Conservation (phyloP, 2,113 vertebrate genomes). For the Cyprinodon variegatus region DNA sequence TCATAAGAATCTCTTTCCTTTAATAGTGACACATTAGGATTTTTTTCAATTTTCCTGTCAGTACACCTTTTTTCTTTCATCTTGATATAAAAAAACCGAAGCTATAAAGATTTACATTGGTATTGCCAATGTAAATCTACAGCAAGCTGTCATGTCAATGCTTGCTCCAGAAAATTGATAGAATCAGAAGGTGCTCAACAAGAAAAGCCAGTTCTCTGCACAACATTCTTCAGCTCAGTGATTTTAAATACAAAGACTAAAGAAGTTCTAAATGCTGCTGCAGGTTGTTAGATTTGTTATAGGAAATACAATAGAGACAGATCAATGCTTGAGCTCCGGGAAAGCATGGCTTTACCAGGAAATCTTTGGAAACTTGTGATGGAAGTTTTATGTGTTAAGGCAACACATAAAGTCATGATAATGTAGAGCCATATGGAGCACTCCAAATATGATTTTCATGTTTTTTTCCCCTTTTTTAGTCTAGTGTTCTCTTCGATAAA, state of each 20-base stretch:
- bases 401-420: constrained; percentile 27
- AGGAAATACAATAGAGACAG: constrained; percentile 38
- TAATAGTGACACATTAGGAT: constrained; percentile 27
- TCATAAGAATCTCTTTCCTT: constrained; percentile 5
- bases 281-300: constrained; percentile 45
- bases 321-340: constrained; percentile 28
- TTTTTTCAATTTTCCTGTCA: constrained; percentile 16
- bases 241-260: constrained; percentile 72
- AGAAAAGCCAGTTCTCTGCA: constrained; percentile 25
- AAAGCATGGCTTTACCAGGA: constrained; percentile 9
- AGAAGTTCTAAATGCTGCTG: constrained; percentile 58
- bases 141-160: constrained; percentile 50
- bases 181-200: constrained; percentile 12
- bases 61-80: neutral
- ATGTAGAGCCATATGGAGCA: constrained; percentile 30
- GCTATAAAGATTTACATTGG: constrained; percentile 72
- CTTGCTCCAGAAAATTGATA: constrained; percentile 38
- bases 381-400: constrained; percentile 32
- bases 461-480: constrained; percentile 1
- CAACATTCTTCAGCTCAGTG: constrained; percentile 61
- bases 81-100: constrained; percentile 39
- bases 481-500: neutral
- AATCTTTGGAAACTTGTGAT: constrained; percentile 41
- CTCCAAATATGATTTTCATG: constrained; percentile 37
- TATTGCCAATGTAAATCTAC: constrained; percentile 28